A percentile compares a stretch with the other conserved stretches of the same genome.
phyloP scores from a whole-genome alignment of 2,888 invertebrate species.

The Watsonalla cultraria region DNA sequence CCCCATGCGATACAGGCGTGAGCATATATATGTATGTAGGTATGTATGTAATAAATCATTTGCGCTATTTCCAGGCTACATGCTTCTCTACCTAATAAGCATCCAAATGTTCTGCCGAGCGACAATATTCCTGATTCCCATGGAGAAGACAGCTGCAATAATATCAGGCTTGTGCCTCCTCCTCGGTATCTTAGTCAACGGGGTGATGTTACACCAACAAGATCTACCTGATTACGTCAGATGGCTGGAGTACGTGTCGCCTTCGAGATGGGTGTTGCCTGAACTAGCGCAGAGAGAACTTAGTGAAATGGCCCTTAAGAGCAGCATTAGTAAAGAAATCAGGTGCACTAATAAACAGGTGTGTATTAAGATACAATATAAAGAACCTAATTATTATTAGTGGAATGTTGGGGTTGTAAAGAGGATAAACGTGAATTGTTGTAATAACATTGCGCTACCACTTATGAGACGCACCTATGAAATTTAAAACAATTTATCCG shows the following conservation, averaged over 20 bases:
- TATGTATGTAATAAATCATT: too few relatives aligned
- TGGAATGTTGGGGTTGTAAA: too few relatives aligned
- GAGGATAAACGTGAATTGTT: too few relatives aligned
- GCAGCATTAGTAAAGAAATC: conserved; percentile 64
- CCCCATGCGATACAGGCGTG: too few relatives aligned
- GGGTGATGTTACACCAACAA: conserved; percentile 83
- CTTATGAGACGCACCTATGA: too few relatives aligned
- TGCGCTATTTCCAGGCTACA: conserved; percentile 76
- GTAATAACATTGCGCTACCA: too few relatives aligned
- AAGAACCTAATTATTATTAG: too few relatives aligned
- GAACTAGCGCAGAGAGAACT: conserved; percentile 83
- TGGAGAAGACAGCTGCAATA: conserved; percentile 81
- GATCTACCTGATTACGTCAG: conserved; percentile 82
- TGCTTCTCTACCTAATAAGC: conserved; percentile 84
- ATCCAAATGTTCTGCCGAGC: conserved; percentile 84
- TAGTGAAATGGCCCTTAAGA: conserved; percentile 80
- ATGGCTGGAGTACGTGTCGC: conserved; percentile 85
- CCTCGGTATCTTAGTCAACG: conserved; percentile 81
- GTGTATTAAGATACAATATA: conserved; percentile 20
- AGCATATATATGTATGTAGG: too few relatives aligned
- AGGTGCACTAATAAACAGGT: conserved; percentile 87
- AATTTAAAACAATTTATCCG: too few relatives aligned
- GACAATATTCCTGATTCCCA: conserved; percentile 82
- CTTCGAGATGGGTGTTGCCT: conserved; percentile 85
- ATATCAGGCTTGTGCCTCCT: conserved; percentile 80